Evolutionary conservation across 92 coral and sea anemone species (phyloP).

Genomic region (Actinernus sp.): DNA sequence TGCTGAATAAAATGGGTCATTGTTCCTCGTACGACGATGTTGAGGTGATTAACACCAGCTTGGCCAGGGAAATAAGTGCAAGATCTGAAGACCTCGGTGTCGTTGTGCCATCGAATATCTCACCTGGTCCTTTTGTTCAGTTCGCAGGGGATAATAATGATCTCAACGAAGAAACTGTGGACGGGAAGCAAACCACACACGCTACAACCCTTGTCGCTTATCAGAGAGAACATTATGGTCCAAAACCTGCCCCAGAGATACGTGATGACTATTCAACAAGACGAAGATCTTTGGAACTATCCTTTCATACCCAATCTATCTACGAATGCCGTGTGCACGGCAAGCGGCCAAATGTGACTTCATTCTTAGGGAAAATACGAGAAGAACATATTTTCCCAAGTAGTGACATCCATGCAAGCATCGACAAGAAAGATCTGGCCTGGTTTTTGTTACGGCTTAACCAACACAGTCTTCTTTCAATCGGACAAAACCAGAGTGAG

Average conservation of each 20-base stretch:
- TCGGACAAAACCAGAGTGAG: conserved; percentile 8
- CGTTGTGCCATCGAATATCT: conserved; percentile 35
- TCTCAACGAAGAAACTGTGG: conserved; percentile 48
- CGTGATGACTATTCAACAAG: too few relatives aligned
- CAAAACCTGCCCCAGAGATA: conserved; percentile 11
- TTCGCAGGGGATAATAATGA: conserved; percentile 45
- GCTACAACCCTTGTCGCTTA: conserved; percentile 31
- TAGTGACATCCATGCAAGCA: too few relatives aligned
- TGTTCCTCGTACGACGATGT: conserved; percentile 37
- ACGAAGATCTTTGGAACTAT: too few relatives aligned
- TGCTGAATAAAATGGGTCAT: conserved; percentile 54
- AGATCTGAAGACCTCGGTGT: conserved; percentile 8
- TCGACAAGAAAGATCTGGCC: conserved; percentile 24
- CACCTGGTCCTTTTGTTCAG: conserved; percentile 36
- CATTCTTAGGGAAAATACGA: too few relatives aligned
- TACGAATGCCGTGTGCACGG: too few relatives aligned
- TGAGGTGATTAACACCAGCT: conserved; percentile 14
- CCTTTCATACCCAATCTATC: too few relatives aligned
- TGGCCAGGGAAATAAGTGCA: conserved; percentile 28
- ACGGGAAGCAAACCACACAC: conserved; percentile 46
- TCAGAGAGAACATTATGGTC: conserved; percentile 21
- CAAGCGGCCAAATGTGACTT: too few relatives aligned
- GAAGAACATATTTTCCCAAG: neutral
- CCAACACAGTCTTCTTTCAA: conserved; percentile 4
- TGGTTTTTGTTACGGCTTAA: conserved; percentile 38